Conservation (phyloP, 2,797 vertebrate genomes). For the Lepilemur ruficaudatus region DNA sequence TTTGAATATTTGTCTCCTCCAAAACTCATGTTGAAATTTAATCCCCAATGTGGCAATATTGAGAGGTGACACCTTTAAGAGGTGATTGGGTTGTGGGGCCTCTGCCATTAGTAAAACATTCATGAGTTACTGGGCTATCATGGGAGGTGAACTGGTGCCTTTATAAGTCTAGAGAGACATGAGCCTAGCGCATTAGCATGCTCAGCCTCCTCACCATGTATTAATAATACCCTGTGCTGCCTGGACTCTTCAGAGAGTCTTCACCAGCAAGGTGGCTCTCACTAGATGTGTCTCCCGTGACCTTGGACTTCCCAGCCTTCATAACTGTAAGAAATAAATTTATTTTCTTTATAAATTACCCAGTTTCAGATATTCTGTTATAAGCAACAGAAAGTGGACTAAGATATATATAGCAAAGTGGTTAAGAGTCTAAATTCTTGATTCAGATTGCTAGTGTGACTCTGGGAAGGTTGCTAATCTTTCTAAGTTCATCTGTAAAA, state of each 20-base stretch:
- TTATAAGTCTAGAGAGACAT: background rate
- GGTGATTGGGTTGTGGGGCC: background rate
- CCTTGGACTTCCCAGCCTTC: background rate
- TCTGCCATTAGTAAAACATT: background rate
- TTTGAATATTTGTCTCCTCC: background rate
- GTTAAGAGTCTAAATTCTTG: slow-evolving; percentile 5
- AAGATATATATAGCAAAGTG: background rate
- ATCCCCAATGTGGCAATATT: background rate
- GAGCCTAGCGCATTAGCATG: background rate
- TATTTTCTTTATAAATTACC: background rate
- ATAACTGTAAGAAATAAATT: background rate
- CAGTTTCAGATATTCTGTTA: background rate
- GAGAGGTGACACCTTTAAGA: background rate
- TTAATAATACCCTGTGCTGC: background rate
- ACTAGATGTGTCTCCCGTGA: background rate
- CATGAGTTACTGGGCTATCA: background rate
- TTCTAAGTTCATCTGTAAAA: slow-evolving; percentile 15
- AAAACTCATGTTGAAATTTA: background rate
- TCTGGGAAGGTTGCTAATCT: background rate
- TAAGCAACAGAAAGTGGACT: background rate
- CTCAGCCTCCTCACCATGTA: background rate
- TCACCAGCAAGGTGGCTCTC: background rate
- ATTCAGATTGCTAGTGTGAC: background rate
- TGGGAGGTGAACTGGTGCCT: background rate
- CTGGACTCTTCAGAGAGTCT: background rate